Evolutionary conservation across 2,113 vertebrate genomes (phyloP).

Genomic region (Mustelus asterias): DNA sequence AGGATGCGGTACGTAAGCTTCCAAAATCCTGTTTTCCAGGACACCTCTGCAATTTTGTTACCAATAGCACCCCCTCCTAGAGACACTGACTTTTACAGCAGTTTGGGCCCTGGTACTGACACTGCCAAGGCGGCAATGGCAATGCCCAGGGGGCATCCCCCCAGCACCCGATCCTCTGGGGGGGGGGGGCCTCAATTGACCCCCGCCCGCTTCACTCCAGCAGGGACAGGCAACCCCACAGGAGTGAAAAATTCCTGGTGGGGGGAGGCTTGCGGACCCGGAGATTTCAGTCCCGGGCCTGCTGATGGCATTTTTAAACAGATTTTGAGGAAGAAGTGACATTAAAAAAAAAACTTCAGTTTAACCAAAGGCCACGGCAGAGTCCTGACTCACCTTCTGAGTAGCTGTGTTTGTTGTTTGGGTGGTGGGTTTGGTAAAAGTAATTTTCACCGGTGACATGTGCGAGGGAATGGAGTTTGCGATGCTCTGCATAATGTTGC

Average conservation of each 20-base stretch:
- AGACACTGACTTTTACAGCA: background rate
- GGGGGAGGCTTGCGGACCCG: no score
- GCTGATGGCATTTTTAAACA: no score
- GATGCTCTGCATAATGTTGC: constrained; percentile 98
- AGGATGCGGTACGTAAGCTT: background rate
- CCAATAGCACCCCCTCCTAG: background rate
- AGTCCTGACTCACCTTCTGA: constrained; percentile 74
- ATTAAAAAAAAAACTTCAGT: background rate
- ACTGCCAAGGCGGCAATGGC: no score
- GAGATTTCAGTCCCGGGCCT: no score
- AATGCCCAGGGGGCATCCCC: no score
- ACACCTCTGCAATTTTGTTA: background rate
- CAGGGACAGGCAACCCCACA: no score
- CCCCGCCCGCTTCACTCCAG: no score
- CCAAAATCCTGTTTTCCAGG: background rate
- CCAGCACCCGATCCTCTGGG: no score
- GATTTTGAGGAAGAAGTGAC: no score
- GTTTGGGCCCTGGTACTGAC: background rate
- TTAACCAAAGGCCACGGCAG: background rate
- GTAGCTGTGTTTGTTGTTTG: constrained; percentile 90
- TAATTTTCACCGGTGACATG: constrained; percentile 98
- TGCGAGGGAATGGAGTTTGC: constrained; percentile 95
- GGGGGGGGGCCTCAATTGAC: no score
- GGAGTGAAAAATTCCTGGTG: no score
- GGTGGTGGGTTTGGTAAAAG: constrained; percentile 93